Evolutionary conservation across 2,113 vertebrate species (phyloP).

Genomic region (Sylvilagus bachmani): DNA sequence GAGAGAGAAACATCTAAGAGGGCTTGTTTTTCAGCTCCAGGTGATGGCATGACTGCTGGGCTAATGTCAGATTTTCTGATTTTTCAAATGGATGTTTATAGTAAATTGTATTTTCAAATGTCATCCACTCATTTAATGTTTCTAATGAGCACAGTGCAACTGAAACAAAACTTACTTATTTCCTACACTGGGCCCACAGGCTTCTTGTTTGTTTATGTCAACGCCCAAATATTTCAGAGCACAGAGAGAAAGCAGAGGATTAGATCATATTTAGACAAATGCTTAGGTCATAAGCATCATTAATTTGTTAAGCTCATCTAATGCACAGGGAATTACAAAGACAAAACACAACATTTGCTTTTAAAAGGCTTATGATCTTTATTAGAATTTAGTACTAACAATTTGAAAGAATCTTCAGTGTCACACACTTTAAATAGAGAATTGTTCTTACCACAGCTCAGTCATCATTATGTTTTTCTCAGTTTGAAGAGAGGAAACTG

Average conservation of each 20-base stretch:
- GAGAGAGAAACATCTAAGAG: background rate
- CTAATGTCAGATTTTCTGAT: background rate
- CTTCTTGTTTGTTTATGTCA: background rate
- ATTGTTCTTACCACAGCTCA: background rate
- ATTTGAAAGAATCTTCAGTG: conserved; percentile 46
- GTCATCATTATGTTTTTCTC: conserved; percentile 27
- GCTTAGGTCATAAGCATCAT: conserved; percentile 44
- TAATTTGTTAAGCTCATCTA: conserved; percentile 52
- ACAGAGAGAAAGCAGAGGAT: background rate
- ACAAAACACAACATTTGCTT: conserved; percentile 36
- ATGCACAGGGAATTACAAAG: conserved; percentile 46
- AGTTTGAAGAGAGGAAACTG: conserved; percentile 36
- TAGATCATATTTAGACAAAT: conserved; percentile 49
- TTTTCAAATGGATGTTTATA: conserved; percentile 25
- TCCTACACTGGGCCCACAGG: background rate
- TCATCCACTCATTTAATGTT: conserved; percentile 33
- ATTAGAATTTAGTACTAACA: conserved; percentile 16
- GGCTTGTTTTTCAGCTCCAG: background rate
- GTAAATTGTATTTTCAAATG: conserved; percentile 44
- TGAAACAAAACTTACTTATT: conserved; percentile 42
- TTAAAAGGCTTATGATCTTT: conserved; percentile 36
- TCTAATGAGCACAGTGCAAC: conserved; percentile 18
- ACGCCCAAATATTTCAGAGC: conserved; percentile 44
- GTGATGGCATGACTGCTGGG: background rate
- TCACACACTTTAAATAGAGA: background rate